Percentiles rank a stretch among this genome's conserved stretches.
phyloP scores from a whole-genome alignment of 2,113 vertebrate species.

The Uropsilus gracilis region DNA sequence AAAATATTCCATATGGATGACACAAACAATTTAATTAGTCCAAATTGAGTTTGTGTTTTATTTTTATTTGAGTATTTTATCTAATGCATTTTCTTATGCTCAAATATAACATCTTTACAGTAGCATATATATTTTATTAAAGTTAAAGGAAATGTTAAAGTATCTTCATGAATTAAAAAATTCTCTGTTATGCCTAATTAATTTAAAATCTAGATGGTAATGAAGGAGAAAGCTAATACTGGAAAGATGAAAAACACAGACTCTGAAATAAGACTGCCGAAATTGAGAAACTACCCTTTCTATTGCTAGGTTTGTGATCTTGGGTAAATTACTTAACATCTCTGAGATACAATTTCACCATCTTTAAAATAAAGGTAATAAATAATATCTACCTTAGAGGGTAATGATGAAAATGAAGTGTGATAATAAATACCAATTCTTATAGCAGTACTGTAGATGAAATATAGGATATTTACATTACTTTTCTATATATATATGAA shows the following conservation, averaged over 20 bases:
- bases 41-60: constrained; percentile 1
- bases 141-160: neutral
- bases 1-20: neutral
- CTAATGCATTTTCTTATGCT: neutral
- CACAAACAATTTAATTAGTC: constrained; percentile 4
- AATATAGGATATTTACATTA: neutral
- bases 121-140: neutral
- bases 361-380: neutral
- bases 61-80: constrained; percentile 59
- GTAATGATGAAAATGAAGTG: constrained; percentile 1
- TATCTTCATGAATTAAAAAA: neutral
- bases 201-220: neutral
- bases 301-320: neutral
- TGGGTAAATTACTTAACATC: neutral
- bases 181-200: constrained; percentile 20
- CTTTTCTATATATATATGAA: neutral
- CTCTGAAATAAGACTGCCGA: neutral
- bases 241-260: neutral
- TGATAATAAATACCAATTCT: neutral
- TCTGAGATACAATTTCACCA: neutral
- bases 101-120: neutral
- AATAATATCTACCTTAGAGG: neutral
- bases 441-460: neutral
- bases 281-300: neutral
- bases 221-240: neutral